Evolutionary conservation across 2,113 vertebrate species (phyloP).

Genomic region (Hippocampus comes): DNA sequence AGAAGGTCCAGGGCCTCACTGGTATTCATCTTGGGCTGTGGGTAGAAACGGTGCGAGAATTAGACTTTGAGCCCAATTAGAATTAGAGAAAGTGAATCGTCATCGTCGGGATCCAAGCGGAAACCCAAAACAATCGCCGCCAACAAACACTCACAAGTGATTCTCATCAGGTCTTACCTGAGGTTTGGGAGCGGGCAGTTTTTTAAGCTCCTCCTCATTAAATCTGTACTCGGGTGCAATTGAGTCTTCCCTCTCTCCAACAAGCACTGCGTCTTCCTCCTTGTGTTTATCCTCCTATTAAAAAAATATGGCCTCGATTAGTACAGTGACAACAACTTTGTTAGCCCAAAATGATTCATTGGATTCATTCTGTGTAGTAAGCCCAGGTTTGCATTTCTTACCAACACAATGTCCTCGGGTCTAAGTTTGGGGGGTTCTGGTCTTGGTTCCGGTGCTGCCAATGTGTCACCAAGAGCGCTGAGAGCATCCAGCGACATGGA

Average conservation of each 20-base stretch:
- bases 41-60: background rate
- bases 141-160: background rate
- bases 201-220: constrained; percentile 38
- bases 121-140: background rate
- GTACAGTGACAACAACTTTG: background rate
- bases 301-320: background rate
- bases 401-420: constrained; percentile 60
- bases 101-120: too few relatives aligned
- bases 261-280: constrained; percentile 59
- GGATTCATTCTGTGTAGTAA: too few relatives aligned
- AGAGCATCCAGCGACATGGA: constrained; percentile 58
- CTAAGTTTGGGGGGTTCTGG: constrained; percentile 55
- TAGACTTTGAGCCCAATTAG: background rate
- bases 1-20: constrained; percentile 67
- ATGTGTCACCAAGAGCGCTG: constrained; percentile 45
- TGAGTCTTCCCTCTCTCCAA: constrained; percentile 66
- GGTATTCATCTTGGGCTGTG: constrained; percentile 57
- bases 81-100: too few relatives aligned
- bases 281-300: constrained; percentile 53
- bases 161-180: constrained; percentile 47
- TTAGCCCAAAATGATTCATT: background rate
- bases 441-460: constrained; percentile 44
- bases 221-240: constrained; percentile 65
- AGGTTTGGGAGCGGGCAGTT: constrained; percentile 52
- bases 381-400: constrained; percentile 16